Evolutionary conservation across 2,888 invertebrate species (phyloP).

Genomic region (Steinernema hermaphroditum): DNA sequence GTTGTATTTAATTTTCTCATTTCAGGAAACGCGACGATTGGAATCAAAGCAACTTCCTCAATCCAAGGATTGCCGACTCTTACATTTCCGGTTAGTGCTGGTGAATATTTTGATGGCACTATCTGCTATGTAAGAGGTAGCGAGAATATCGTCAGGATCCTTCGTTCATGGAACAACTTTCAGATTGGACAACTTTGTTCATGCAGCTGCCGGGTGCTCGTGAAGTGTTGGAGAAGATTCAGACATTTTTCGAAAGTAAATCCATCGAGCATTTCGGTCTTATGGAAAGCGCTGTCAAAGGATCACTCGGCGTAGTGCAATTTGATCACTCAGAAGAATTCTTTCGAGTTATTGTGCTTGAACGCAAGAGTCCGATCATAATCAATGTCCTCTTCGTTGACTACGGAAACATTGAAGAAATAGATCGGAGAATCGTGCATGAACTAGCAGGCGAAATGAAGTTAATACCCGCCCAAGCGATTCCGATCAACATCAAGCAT

Average conservation of each 20-base stretch:
- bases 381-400: neutral
- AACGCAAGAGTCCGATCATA: neutral
- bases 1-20: too few relatives aligned
- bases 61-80: neutral
- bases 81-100: neutral
- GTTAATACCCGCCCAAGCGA: neutral
- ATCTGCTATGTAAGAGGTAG: neutral
- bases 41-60: neutral
- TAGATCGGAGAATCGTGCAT: neutral
- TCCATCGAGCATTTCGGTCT: neutral
- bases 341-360: neutral
- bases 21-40: neutral
- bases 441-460: neutral
- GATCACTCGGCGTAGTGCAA: neutral
- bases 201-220: neutral
- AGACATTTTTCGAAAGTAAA: neutral
- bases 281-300: neutral
- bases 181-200: neutral
- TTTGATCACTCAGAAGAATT: neutral
- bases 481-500: neutral
- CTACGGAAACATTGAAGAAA: neutral
- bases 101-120: neutral
- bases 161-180: too few relatives aligned
- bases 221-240: neutral
- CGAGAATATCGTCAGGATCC: too few relatives aligned